Conservation (phyloP, 1,140 invertebrate genomes). For the Bombus turneri region DNA sequence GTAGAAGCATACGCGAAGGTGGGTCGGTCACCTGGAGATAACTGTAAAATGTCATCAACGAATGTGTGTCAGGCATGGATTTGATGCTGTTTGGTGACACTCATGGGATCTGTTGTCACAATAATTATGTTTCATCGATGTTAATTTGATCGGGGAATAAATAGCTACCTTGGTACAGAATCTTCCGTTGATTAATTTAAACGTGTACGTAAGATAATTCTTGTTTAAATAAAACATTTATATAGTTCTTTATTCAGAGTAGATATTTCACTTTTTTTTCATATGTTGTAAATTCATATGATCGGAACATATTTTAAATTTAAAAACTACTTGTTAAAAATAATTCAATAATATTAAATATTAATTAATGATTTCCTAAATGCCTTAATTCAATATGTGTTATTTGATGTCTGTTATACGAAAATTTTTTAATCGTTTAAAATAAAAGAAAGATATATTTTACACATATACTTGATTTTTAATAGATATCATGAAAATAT, state of each 20-base stretch:
- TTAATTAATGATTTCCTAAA: neutral
- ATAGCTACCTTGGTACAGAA: slow-evolving; percentile 26
- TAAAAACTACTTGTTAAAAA: neutral
- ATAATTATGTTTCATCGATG: slow-evolving; percentile 52
- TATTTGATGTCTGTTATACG: neutral
- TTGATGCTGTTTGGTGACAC: slow-evolving; percentile 64
- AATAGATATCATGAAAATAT: neutral
- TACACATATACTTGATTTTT: neutral
- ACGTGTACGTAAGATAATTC: slow-evolving; percentile 29
- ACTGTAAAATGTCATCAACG: slow-evolving; percentile 79
- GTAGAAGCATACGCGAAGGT: slow-evolving; percentile 64
- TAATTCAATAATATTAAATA: slow-evolving; percentile 6
- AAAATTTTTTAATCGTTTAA: neutral
- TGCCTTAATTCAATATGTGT: neutral
- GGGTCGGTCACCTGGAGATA: slow-evolving; percentile 77
- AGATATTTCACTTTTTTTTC: neutral
- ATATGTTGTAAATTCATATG: neutral
- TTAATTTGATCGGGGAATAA: slow-evolving; percentile 38
- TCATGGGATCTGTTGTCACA: slow-evolving; percentile 51
- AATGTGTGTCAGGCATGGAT: slow-evolving; percentile 75
- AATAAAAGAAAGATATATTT: neutral
- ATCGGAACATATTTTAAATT: neutral
- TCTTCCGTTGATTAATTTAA: neutral
- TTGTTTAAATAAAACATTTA: slow-evolving; percentile 16
- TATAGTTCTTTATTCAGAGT: neutral